Evolutionary conservation across 2,888 invertebrate species (phyloP), one percentile per base, ranked within the genome.

Genomic region (Tyria jacobaeae): DNA sequence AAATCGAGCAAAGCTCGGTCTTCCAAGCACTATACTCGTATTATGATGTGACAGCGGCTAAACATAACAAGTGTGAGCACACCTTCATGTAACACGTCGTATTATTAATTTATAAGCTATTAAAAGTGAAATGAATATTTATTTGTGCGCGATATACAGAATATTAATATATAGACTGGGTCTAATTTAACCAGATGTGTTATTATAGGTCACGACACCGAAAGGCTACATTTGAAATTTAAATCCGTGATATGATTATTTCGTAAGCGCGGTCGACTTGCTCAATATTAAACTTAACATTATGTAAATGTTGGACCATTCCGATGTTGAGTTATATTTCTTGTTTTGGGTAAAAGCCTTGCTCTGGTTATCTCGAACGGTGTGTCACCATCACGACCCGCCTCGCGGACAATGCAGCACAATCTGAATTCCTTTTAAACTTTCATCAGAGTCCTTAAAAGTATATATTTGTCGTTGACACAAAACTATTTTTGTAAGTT

Each of bases 161-260:
- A 25, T 15, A 1, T 25, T 27, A 48, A 48, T 25, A 14, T n/a
- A n/a, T n/a, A 27, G 48, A 9, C 3, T 17, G 41, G 17, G 51
- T 6, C 14, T 12, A 1, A 21, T 7, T 31, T 17, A 34, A 21
- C 17, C 31, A 3, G 31, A 3, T 17, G 3, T 44, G 17, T 44
- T 21, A 15, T 21, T 31, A 6, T 17, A 12, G 44, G 17, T 49
- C 62, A 68, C 58, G 57, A 56, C 57, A 44, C 51, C 62, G 12
- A 12, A 64, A 62, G 62, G 68, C 62, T 60, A 62, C 41, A 62
- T 71, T 64, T 68, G 52, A 55, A 73, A 63, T 60, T 68, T 50
- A 68, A 75, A 66, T 66, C 24, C 53, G 54, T 51, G 57, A 73
- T 64, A 75, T 76, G 34, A 71, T n/a, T 60, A 66, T 76, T 76